Conservation (phyloP, 2,888 invertebrate genomes). For the Cephonodes hylas region DNA sequence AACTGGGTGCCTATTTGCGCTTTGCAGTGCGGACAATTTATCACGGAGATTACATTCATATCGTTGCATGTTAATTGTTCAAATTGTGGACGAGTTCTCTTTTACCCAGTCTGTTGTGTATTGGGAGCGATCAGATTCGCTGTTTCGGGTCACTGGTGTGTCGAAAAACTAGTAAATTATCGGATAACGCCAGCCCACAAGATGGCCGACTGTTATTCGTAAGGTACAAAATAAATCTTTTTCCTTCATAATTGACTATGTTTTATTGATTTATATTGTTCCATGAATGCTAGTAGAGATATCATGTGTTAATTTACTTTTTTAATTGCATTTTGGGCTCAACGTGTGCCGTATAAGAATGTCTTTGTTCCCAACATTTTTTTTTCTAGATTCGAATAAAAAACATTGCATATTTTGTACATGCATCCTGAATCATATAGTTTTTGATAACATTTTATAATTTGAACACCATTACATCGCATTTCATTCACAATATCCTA, state of each 20-base stretch:
- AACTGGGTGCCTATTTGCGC: slow-evolving; percentile 62
- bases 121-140: slow-evolving; percentile 43
- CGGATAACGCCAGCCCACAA: slow-evolving; percentile 80
- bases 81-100: slow-evolving; percentile 44
- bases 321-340: slow-evolving; percentile 23
- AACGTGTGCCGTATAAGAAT: slow-evolving; percentile 28
- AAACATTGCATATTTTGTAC: slow-evolving; percentile 37
- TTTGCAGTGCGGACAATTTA: slow-evolving; percentile 65
- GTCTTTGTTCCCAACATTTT: slow-evolving; percentile 62
- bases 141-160: slow-evolving; percentile 53
- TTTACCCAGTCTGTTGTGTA: slow-evolving; percentile 38
- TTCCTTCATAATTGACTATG: slow-evolving; percentile 42
- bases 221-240: slow-evolving; percentile 71
- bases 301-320: slow-evolving; percentile 30
- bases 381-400: slow-evolving; percentile 38
- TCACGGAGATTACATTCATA: slow-evolving; percentile 47
- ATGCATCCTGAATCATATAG: slow-evolving; percentile 18
- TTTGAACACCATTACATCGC: background rate
- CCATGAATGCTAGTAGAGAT: slow-evolving; percentile 27
- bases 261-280: slow-evolving; percentile 34
- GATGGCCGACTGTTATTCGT: slow-evolving; percentile 81
- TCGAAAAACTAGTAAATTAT: slow-evolving; percentile 60
- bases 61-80: slow-evolving; percentile 42
- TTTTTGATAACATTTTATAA: slow-evolving; percentile 19
- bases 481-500: background rate